A percentile compares a stretch with the other conserved stretches of the same genome.
These are phyloP conservation scores for Tetragonula carbonaria DNA, from an alignment of 2,888 invertebrate species.

Conservation along the genomic window DNA sequence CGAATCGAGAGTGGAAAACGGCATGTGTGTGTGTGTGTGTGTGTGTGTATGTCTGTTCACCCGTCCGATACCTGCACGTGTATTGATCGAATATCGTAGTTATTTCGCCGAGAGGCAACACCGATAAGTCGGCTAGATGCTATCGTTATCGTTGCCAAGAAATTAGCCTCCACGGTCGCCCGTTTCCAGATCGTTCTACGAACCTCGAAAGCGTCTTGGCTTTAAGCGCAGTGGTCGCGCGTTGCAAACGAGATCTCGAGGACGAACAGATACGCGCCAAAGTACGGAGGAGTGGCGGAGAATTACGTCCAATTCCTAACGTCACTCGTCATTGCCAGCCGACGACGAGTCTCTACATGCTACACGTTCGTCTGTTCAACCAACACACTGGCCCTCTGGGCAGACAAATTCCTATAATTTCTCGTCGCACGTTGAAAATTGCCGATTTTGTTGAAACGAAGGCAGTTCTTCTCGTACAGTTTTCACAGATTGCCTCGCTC, in stretches of 20 bases:
- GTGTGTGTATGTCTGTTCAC: slow-evolving; percentile 5
- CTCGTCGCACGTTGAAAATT: not conserved
- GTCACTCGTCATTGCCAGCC: not conserved
- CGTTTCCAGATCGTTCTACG: slow-evolving; percentile 15
- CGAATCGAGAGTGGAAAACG: slow-evolving; percentile 31
- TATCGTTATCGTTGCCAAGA: slow-evolving; percentile 49
- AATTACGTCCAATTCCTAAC: slow-evolving; percentile 34
- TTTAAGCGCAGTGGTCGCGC: not conserved
- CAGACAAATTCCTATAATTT: not conserved
- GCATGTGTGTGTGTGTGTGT: slow-evolving; percentile 1
- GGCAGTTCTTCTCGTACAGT: too few species aligned
- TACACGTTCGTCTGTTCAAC: not conserved
- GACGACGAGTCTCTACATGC: not conserved
- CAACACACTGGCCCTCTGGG: not conserved
- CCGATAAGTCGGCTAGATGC: slow-evolving; percentile 57
- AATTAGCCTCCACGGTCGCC: slow-evolving; percentile 15
- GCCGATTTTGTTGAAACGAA: too few species aligned
- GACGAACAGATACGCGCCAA: not conserved
- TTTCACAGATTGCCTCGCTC: too few species aligned
- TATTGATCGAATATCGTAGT: slow-evolving; percentile 73
- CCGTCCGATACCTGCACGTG: slow-evolving; percentile 60
- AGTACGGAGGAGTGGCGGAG: slow-evolving; percentile 9
- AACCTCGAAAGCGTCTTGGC: not conserved
- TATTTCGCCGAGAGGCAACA: slow-evolving; percentile 52
- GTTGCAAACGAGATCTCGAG: not conserved